Evolutionary conservation across 2,113 vertebrate species (phyloP), one percentile per base, ranked within the genome.

Genomic region (Calidris pygmaea): DNA sequence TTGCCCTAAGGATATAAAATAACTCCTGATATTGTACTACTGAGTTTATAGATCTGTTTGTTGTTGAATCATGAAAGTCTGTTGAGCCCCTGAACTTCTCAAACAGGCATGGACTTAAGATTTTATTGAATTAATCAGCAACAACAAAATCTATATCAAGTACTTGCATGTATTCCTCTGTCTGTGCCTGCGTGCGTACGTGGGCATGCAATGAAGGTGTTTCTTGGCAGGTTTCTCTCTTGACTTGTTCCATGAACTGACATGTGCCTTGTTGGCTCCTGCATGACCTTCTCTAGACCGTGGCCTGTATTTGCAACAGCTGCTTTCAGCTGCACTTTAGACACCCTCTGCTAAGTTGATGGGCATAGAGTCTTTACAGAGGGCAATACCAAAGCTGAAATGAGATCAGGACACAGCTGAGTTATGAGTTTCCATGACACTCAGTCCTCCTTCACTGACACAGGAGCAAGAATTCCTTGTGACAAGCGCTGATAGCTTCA

Each of bases 141-240:
- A 50, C 24, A 45, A 68, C 21, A 68, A 59, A 85, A 48, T 58
- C 37, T 67, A 0, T 30, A 34, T 47, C 43, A 37, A 62, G 68
- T 50, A 30, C 16, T 70, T 27, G 65, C 68, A 47, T 2, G 52
- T 23, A 18, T 30, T 73, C 16, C 48, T 81, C 35, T 24, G 22
- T 23, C 34, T 1, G 14, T 27, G 66, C 48, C 27, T 1, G 1
- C 1, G 4, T 45, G 39, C 59, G 32, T 18, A 29, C 0, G 0
- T 0, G 17, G 17, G 11, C 34, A 14, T 10, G 12, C 5, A 59
- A 60, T 0, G 3, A 82, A 78, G 21, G 43, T 75, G 73, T 48
- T 65, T 35, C 34, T 48, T 60, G 66, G 70, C 70, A 72, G 56
- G 35, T 47, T 89, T 65, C 14, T 63, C 10, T 59, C 67, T 66